phyloP scores from a whole-genome alignment of 2,113 vertebrate genomes.

The Camelus bactrianus region DNA sequence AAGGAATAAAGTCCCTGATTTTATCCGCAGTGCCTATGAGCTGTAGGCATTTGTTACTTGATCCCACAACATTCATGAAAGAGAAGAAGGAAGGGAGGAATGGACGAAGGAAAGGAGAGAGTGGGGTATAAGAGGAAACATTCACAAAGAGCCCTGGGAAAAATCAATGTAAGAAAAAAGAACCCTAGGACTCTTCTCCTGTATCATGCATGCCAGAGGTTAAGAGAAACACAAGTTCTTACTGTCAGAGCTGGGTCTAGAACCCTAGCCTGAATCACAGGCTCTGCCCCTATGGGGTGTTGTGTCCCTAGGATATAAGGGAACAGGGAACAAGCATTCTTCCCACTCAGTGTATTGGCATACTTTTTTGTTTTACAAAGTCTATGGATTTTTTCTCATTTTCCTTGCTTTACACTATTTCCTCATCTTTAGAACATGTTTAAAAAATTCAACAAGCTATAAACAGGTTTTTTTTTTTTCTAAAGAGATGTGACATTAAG shows the following conservation, averaged over 20 bases:
- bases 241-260: not conserved
- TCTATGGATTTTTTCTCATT: constrained; percentile 31
- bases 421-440: constrained; percentile 65
- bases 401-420: constrained; percentile 72
- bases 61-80: not conserved
- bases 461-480: constrained; percentile 23
- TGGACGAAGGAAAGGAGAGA: not conserved
- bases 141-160: not conserved
- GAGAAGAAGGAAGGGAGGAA: not conserved
- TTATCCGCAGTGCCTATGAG: not conserved
- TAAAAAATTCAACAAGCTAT: constrained; percentile 48
- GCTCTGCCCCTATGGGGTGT: not conserved
- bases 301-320: not conserved
- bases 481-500: constrained; percentile 65
- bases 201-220: not conserved
- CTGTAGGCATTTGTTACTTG: not conserved
- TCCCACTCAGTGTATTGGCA: not conserved
- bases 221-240: not conserved
- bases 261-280: not conserved
- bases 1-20: not conserved
- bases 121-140: not conserved
- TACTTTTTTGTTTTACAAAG: not conserved
- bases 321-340: not conserved
- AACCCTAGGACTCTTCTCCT: not conserved
- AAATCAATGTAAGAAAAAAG: not conserved